These are phyloP conservation scores for Columbina picui DNA, from an alignment of 2,113 vertebrate species.

Conservation along the genomic window DNA sequence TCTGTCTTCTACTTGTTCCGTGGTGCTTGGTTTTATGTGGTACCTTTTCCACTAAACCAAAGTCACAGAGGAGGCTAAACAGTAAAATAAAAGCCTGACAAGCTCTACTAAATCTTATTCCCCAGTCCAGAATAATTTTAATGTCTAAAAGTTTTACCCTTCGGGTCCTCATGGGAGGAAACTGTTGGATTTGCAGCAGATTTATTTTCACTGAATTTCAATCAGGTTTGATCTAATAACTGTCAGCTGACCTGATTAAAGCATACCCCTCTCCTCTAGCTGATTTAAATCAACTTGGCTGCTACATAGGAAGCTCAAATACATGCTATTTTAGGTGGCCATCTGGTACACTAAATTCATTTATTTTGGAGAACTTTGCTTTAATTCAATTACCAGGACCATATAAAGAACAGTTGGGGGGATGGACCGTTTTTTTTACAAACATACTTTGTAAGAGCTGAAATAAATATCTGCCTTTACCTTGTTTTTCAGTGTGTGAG, in stretches of 20 bases:
- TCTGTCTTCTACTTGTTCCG: not conserved
- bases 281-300: slow-evolving; percentile 70
- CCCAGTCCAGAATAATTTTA: not conserved
- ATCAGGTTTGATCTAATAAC: slow-evolving; percentile 47
- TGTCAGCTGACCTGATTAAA: slow-evolving; percentile 71
- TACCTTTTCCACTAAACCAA: not conserved
- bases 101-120: slow-evolving; percentile 42
- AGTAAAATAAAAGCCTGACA: slow-evolving; percentile 32
- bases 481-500: not conserved
- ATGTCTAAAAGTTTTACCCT: slow-evolving; percentile 12
- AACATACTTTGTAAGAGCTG: not conserved
- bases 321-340: slow-evolving; percentile 48
- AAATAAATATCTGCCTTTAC: not conserved
- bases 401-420: not conserved
- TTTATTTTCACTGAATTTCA: slow-evolving; percentile 56
- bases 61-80: slow-evolving; percentile 9
- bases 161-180: not conserved
- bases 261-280: not conserved
- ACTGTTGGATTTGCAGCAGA: not conserved
- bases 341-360: slow-evolving; percentile 69
- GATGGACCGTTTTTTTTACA: not conserved
- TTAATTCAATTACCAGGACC: slow-evolving; percentile 50
- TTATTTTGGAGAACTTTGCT: slow-evolving; percentile 50
- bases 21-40: not conserved
- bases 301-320: slow-evolving; percentile 52